These are phyloP conservation scores for Hormiphora californensis DNA, from an alignment of 37 sponge, comb jelly and placozoan species.

Conservation along the genomic window DNA sequence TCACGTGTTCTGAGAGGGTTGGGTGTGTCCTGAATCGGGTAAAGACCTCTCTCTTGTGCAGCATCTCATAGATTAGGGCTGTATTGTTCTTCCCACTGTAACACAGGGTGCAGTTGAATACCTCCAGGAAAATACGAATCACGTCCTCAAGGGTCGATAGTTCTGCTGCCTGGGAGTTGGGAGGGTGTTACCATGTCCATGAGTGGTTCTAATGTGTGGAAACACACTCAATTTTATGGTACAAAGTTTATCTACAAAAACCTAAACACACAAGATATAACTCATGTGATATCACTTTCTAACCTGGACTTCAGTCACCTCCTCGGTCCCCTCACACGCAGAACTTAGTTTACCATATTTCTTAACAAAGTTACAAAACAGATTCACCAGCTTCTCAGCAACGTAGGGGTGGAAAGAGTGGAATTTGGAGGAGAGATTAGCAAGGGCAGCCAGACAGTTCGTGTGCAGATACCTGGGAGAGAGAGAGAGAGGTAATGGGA, in stretches of 20 bases:
- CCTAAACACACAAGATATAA: no score
- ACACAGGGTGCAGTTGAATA: constrained; percentile 81
- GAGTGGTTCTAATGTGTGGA: no score
- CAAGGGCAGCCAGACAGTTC: constrained; percentile 93
- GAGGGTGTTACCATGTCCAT: no score
- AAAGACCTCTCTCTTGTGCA: constrained; percentile 84
- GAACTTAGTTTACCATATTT: constrained; percentile 66
- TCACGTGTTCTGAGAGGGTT: constrained; percentile 69
- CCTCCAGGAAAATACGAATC: constrained; percentile 80
- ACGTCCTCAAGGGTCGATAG: constrained; percentile 77
- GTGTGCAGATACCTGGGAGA: constrained; percentile 83
- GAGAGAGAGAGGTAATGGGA: background rate
- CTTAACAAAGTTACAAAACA: constrained; percentile 75
- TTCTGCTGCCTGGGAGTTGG: constrained; percentile 66
- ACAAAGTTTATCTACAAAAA: no score
- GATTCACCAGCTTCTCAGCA: constrained; percentile 67
- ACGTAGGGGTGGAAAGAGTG: constrained; percentile 74
- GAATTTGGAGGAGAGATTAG: constrained; percentile 89
- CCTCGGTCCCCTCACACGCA: background rate
- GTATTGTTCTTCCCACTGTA: constrained; percentile 77
- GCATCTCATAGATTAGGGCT: constrained; percentile 83
- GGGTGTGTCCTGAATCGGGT: constrained; percentile 69
- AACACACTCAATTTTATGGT: no score
- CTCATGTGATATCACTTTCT: no score
- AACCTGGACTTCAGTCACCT: background rate